Base-by-base conservation (phyloP, 2,113 vertebrate species). In the Carlito syrichta region DNA sequence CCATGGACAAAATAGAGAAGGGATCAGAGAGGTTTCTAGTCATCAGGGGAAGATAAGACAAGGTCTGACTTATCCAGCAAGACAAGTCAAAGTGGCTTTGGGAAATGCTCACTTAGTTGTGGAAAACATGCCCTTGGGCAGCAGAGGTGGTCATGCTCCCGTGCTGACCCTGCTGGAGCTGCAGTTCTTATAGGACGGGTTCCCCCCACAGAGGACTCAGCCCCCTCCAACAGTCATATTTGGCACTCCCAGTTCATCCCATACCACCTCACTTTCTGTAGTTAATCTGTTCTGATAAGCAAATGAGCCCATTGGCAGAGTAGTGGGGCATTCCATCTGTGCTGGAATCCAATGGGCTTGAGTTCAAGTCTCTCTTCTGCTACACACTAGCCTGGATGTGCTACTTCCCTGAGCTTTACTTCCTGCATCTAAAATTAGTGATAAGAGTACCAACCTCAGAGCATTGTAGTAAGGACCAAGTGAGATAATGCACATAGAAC, bases 291-390 rank as follows among this genome's bases (percentile, higher is more conserved):
- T 38, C 58, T 58, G 50, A 20, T 22, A 62, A 81, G 40, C 27
- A 45, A 52, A 30, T 10, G 25, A 68, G 40, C 32, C 14, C 30
- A 16, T 1, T 2, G 35, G 7, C 63, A 30, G 16, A 89, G 50
- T 7, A 48, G 8, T 0, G 4, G 4, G 35, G 22, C 9, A 3
- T 5, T n/a, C 73, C 58, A 10, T 52, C 25, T 54, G 91, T 66
- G 79, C 76, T 30, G 23, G 19, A 35, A 60, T 5, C 54, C 68
- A 50, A 20, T 2, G 17, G 56, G 19, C 20, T 19, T 35, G 45
- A 60, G 43, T 50, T 94, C 35, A n/a, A 50, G 77, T 58, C 77
- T 92, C 62, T 63, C 17, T 35, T 52, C 68, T 56, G 58, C 69
- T 69, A 8, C 14, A 87, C 52, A 22, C 35, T 62, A 43, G 30